Evolutionary conservation across 2,797 vertebrate species (phyloP).

Genomic region (Mycteria americana): DNA sequence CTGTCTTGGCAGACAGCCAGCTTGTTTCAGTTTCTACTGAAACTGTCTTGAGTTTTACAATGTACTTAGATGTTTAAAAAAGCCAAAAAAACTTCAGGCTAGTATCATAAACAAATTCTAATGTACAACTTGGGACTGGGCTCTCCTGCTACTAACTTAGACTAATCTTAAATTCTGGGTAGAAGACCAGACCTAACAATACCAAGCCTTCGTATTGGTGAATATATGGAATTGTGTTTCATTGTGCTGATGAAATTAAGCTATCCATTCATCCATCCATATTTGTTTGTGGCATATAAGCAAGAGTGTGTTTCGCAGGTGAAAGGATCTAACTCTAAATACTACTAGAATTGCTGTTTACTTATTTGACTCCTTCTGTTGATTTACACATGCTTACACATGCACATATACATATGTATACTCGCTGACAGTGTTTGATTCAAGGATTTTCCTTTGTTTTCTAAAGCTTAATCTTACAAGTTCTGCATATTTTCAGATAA

Average conservation of each 20-base stretch:
- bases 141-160: not conserved
- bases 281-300: not conserved
- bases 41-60: not conserved
- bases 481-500: not conserved
- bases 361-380: not conserved
- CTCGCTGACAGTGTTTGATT: not conserved
- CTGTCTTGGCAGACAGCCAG: not conserved
- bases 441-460: not conserved
- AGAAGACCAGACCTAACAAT: not conserved
- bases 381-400: not conserved
- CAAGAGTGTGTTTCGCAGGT: not conserved
- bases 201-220: not conserved
- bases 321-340: not conserved
- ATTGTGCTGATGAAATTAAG: not conserved
- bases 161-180: not conserved
- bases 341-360: not conserved
- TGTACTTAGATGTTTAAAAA: not conserved
- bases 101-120: not conserved
- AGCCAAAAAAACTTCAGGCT: not conserved
- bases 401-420: no score
- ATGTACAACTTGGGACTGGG: not conserved
- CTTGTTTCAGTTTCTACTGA: not conserved
- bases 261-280: not conserved
- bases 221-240: not conserved
- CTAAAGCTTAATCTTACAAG: not conserved